Base-by-base conservation (phyloP, 1,140 invertebrate species). In the Fopius arisanus region DNA sequence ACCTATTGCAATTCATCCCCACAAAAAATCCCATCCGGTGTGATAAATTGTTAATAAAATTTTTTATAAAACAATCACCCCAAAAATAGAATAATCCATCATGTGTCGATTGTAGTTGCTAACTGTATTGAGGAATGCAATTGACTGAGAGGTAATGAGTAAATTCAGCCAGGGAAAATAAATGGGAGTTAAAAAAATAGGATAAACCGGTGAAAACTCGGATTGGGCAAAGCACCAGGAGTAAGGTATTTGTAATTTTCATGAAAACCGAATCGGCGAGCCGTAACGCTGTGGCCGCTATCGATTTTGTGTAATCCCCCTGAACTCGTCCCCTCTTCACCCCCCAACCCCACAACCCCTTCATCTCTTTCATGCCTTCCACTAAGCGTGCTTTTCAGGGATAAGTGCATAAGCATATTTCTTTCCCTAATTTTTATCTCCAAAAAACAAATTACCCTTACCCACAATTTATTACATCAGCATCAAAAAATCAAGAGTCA, bases 291-390 rank as follows among this genome's bases (percentile, higher is more conserved):
- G 26, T 16, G 29, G 16, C 26, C 29, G 16, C 29, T 65, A 65
- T 65, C 26, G 54, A 59, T 59, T 59, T 59, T 59, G 54, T 28
- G 54, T 59, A 59, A 59, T 59, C 54, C 54, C 54, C 54, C 54
- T 59, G 21, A 59, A 59, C 54, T 59, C 54, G 54, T 59, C 54
- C 21, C n/a, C 54, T 59, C 54, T 59, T 59, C 54, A 59, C 54
- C 14, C 14, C 54, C 5, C 54, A n/a, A 3, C 54, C 9, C 54
- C 12, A 26, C 23, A 26, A 59, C 54, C 54, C 54, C 54, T 59
- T 59, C 54, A 59, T 59, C 54, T 59, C 54, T 26, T 26, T 59
- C 23, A 59, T 59, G 10, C 19, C 54, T 59, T 59, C 23, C 10
- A 59, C 54, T 59, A 28, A 59, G 23, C 54, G 54, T 26, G 19